These are phyloP conservation scores for Zoroaster sp. DNA, from an alignment of 53 echinoderm and acorn worm genomes.

Conservation along the genomic window DNA sequence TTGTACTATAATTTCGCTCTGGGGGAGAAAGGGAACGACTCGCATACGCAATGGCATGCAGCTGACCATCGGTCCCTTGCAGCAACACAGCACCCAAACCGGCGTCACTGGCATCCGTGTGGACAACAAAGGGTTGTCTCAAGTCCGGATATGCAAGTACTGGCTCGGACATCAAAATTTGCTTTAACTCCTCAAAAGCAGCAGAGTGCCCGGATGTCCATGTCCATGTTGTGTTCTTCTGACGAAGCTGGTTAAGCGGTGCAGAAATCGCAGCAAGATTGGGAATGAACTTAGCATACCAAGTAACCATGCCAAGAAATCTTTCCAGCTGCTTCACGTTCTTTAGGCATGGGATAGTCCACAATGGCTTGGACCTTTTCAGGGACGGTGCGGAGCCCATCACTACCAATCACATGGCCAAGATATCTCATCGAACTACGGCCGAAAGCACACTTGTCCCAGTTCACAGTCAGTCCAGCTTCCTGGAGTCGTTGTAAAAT, in stretches of 20 bases:
- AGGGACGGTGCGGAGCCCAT: slow-evolving; percentile 25
- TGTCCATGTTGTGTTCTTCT: background rate
- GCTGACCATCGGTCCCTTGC: slow-evolving; percentile 11
- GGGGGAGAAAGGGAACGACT: slow-evolving; percentile 26
- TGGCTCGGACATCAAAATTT: background rate
- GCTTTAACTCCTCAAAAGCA: slow-evolving; percentile 19
- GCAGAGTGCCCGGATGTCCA: slow-evolving; percentile 8
- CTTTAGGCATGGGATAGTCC: slow-evolving; percentile 41
- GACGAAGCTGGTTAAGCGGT: slow-evolving; percentile 17
- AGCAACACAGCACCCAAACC: slow-evolving; percentile 4
- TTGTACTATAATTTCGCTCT: slow-evolving; percentile 58
- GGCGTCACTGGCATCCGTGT: slow-evolving; percentile 33
- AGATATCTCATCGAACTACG: slow-evolving; percentile 39
- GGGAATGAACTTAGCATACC: slow-evolving; percentile 47
- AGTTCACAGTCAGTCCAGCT: slow-evolving; percentile 49
- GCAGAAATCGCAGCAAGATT: background rate
- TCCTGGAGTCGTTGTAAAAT: slow-evolving; percentile 9
- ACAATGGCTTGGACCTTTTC: slow-evolving; percentile 43
- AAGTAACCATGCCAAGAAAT: slow-evolving; percentile 53
- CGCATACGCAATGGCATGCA: slow-evolving; percentile 46
- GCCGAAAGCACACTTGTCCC: slow-evolving; percentile 34
- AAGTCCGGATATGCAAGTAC: slow-evolving; percentile 23
- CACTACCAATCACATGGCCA: slow-evolving; percentile 39
- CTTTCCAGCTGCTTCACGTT: slow-evolving; percentile 37
- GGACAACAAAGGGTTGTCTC: slow-evolving; percentile 19